These are phyloP conservation scores for Aulostomus chinensis DNA, from an alignment of 2,797 vertebrate genomes.

Conservation along the genomic window DNA sequence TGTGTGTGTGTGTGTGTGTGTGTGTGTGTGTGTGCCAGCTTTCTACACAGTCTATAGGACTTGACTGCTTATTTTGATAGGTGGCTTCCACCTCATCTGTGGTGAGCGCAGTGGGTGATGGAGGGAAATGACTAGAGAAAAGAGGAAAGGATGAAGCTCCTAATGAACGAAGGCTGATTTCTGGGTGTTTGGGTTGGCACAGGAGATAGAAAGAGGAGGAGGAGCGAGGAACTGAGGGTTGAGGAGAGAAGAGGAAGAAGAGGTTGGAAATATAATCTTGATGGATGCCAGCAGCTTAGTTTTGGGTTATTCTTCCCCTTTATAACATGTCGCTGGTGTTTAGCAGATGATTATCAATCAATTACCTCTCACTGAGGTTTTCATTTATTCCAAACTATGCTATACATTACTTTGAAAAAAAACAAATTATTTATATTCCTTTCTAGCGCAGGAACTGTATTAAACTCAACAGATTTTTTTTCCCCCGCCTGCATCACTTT, in stretches of 20 bases:
- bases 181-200: conserved; percentile 55
- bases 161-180: conserved; percentile 43
- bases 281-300: no score
- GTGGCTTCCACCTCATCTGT: conserved; percentile 22
- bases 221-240: conserved; percentile 3
- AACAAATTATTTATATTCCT: no score
- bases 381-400: no score
- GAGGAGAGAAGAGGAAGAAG: conserved; percentile 1
- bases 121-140: neutral
- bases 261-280: no score
- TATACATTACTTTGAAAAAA: no score
- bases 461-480: no score
- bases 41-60: conserved; percentile 1
- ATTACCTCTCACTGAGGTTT: no score
- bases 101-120: conserved; percentile 25
- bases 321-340: no score
- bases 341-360: no score
- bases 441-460: no score
- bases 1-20: neutral
- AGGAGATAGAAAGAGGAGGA: neutral
- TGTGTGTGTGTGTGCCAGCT: neutral
- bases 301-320: no score
- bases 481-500: no score
- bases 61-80: conserved; percentile 57
- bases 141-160: conserved; percentile 4